phyloP scores from a whole-genome alignment of 2,113 vertebrate species.

The Gymnorhina tibicen region DNA sequence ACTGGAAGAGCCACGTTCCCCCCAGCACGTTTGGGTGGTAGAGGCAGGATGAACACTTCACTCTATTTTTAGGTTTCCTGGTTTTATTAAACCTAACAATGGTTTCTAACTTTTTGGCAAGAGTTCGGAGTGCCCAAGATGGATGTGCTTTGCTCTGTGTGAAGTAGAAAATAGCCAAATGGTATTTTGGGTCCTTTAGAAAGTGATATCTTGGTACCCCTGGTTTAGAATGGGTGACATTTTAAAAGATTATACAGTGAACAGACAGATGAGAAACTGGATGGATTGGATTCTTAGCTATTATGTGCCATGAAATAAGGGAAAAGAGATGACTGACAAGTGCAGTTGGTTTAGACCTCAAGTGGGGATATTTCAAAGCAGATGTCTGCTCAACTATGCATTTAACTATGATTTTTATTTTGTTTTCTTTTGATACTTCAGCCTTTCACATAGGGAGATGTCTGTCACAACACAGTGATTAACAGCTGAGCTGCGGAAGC shows the following conservation, averaged over 20 bases:
- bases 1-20: fast-evolving
- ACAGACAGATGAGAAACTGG: not conserved
- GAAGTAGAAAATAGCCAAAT: not conserved
- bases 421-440: not conserved
- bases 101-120: not conserved
- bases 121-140: not conserved
- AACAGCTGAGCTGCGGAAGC: not conserved
- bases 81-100: not conserved
- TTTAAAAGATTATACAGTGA: not conserved
- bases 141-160: not conserved
- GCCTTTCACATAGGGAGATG: not conserved
- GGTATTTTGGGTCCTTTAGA: not conserved
- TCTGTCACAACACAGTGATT: not conserved
- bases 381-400: not conserved
- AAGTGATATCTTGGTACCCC: not conserved
- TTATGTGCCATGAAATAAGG: not conserved
- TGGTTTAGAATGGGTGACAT: not conserved
- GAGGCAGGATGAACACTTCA: not conserved
- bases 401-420: not conserved
- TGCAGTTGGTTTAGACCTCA: not conserved
- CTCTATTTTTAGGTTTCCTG: not conserved
- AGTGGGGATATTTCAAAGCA: not conserved
- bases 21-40: not conserved
- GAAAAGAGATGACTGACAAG: not conserved
- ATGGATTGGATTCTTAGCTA: not conserved